Base-by-base conservation (phyloP, 2,888 invertebrate genomes). In the Tetranychus piercei region DNA sequence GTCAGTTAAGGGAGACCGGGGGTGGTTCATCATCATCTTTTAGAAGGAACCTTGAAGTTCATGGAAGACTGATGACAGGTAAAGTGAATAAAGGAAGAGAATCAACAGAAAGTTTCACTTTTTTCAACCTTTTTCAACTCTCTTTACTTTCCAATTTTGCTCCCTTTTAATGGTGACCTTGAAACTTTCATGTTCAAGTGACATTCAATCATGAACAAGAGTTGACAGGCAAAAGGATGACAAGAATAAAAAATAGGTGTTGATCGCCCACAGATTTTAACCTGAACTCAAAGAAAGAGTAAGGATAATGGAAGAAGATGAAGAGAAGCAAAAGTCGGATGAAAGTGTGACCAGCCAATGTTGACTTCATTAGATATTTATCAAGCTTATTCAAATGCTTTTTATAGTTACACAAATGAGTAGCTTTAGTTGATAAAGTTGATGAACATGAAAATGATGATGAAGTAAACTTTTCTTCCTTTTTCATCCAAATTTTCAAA, bases 31-130 rank as follows among this genome's bases (percentile, higher is more conserved):
- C 45, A 45, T 45, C 55, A 15, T 55, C 15, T 55, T 55, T 55
- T 55, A 2, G 15, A 15, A 15, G 55, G 6, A 55, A 55, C 55
- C 55, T 55, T 55, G 55, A 55, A 55, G 55, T 55, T 55, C 55
- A 55, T 55, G 55, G 55, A 55, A 55, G 55, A 55, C 55, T 55
- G 55, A 55, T 55, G 55, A 55, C 55, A 55, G 55, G 55, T 55
- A 55, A 34, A 55, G 55, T 55, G 55, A 55, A 55, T 55, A 55
- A 55, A 55, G 6, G 15, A 55, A 55, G 3, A 55, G 15, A 55
- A 55, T 55, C 55, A 55, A 55, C 55, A 15, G 55, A 55, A 55
- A 55, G 55, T 55, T 55, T 55, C 55, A 55, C 55, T 55, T 55
- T 55, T 55, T 55, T 55, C 15, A 9, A 55, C 55, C 55, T 15